These are phyloP conservation scores for Norana najaformis DNA, from an alignment of 2,888 invertebrate genomes.

Conservation along the genomic window DNA sequence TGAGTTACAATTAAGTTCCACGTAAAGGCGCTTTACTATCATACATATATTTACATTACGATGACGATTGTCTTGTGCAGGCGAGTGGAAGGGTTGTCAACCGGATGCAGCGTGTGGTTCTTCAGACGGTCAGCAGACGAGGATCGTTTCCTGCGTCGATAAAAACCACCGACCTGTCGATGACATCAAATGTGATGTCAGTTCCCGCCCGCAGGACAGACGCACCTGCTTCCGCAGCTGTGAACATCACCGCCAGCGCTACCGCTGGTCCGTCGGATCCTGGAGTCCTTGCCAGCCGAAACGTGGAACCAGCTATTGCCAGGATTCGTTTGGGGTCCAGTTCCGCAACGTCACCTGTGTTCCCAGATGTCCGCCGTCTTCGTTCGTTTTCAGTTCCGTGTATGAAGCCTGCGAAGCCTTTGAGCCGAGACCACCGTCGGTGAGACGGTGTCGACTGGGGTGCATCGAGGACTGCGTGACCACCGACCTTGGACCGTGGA, in stretches of 20 bases:
- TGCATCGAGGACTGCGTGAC: constrained; percentile 40
- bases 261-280: constrained; percentile 37
- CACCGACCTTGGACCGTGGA: constrained; percentile 44
- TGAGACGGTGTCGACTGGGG: constrained; percentile 31
- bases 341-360: constrained; percentile 57
- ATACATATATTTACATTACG: too few species aligned
- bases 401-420: constrained; percentile 30
- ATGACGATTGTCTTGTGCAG: background rate
- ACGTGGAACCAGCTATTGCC: background rate
- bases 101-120: background rate
- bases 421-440: constrained; percentile 29
- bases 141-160: background rate
- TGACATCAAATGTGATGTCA: background rate
- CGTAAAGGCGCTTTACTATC: too few species aligned
- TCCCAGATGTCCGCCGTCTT: constrained; percentile 28
- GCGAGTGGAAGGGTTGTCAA: constrained; percentile 14
- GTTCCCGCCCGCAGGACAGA: constrained; percentile 24
- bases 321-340: constrained; percentile 34
- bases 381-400: background rate
- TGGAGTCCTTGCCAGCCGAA: constrained; percentile 34
- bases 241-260: constrained; percentile 40
- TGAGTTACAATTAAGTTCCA: too few species aligned
- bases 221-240: constrained; percentile 42
- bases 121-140: background rate
- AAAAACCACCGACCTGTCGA: background rate